Evolutionary conservation across 2,888 invertebrate species (phyloP).

Genomic region (Resseliella maxima): DNA sequence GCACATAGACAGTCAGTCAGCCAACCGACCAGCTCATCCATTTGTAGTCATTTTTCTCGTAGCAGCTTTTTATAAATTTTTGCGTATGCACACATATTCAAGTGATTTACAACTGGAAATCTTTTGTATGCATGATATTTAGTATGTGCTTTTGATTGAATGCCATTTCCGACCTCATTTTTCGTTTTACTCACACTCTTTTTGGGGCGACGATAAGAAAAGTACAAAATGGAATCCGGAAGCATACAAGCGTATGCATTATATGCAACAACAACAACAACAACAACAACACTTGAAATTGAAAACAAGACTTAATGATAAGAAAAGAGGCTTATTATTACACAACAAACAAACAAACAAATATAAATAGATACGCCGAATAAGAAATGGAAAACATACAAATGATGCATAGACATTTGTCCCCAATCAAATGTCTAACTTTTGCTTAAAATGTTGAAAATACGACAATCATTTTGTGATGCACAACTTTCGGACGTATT

Average conservation of each 20-base stretch:
- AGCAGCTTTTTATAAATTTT: background rate
- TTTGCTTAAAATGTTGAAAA: too few species aligned
- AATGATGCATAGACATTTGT: too few species aligned
- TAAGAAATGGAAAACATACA: too few species aligned
- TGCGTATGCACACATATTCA: background rate
- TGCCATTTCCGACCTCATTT: background rate
- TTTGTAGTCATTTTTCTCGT: background rate
- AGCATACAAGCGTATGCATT: background rate
- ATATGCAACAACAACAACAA: background rate
- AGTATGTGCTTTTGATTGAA: background rate
- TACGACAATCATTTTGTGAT: background rate
- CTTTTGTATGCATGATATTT: background rate
- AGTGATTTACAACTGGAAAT: background rate
- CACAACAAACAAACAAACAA: too few species aligned
- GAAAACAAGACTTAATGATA: background rate
- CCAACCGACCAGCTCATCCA: too few species aligned
- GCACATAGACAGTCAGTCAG: too few species aligned
- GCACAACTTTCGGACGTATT: background rate
- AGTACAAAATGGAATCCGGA: conserved; percentile 3
- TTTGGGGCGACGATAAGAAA: background rate
- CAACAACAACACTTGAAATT: background rate
- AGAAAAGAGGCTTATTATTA: too few species aligned
- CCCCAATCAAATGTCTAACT: too few species aligned
- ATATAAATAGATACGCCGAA: too few species aligned
- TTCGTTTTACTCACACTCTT: background rate